Evolutionary conservation across 2,888 invertebrate species (phyloP).

Genomic region (Lymantria dispar): DNA sequence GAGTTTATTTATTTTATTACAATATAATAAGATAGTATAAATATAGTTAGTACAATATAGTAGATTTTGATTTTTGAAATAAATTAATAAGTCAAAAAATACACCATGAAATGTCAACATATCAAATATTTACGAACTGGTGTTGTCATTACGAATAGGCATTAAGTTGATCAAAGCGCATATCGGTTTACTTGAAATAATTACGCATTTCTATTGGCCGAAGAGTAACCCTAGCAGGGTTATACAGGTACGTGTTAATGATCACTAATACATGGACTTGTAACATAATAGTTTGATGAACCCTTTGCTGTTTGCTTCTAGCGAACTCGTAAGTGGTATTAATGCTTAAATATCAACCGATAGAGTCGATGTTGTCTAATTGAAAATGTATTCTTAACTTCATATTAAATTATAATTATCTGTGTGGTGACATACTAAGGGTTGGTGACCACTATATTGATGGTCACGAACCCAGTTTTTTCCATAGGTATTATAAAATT

Average conservation of each 20-base stretch:
- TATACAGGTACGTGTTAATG: not conserved
- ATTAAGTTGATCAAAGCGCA: not conserved
- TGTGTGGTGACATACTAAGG: too few species aligned
- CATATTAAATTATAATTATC: too few species aligned
- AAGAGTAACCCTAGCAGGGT: not conserved
- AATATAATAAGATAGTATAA: too few species aligned
- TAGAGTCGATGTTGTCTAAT: too few species aligned
- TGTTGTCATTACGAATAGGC: not conserved
- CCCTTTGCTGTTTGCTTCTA: not conserved
- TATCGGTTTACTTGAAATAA: not conserved
- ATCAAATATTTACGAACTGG: not conserved
- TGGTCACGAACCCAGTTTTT: too few species aligned
- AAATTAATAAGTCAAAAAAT: too few species aligned
- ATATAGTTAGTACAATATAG: too few species aligned
- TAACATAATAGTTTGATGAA: not conserved
- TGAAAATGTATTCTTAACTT: too few species aligned
- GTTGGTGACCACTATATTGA: too few species aligned
- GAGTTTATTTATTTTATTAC: too few species aligned
- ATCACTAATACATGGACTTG: not conserved
- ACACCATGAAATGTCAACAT: not conserved
- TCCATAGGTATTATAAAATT: too few species aligned
- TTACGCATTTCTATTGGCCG: not conserved
- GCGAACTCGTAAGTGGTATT: slow-evolving; percentile 3
- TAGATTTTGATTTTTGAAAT: too few species aligned
- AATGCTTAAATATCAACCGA: not conserved